Evolutionary conservation across 2,113 vertebrate genomes (phyloP), one percentile per base, ranked within the genome.

Genomic region (Willisornis vidua): DNA sequence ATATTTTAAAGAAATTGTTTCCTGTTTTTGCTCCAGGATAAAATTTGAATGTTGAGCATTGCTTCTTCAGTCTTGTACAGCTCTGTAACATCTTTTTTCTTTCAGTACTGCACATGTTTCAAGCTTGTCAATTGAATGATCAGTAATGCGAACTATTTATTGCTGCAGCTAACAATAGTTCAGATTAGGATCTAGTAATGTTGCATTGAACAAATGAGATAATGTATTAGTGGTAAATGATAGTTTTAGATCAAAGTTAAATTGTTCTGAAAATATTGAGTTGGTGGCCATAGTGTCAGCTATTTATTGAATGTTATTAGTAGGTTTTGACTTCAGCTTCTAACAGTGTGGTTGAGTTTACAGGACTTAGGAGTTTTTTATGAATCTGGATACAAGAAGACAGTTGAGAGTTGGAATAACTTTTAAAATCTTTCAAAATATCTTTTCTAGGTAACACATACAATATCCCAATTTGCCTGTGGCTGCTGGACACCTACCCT

Each of bases 391-490:
- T 26, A 43, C 8, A 83, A 55, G 24, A 80, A 9, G 22, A 48
- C 14, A 45, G 37, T 23, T 67, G 26, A 92, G 29, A 65, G 63
- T 87, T 94, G 41, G 62, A 78, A 57, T 86, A 55, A 95, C 83
- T 66, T 82, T 14, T 72, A 85, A 87, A 90, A 61, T 92, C 18
- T 85, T 95, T 96, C 61, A 75, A 93, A 89, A 76, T 90, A 66
- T 92, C 87, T 76, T 87, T 57, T 93, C 78, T 80, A 99, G 99
- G 99, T 96, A 99, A 99, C 94, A 98, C 98, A 35, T 99, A 99
- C 91, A 99, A 99, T 97, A 99, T 99, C 94, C 99, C 99, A 28
- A 98, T 99, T 94, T 99, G 99, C 93, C 97, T 99, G 71, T 99
- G 99, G 99, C 97, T 99, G 85, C 97, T 99, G 98, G 99, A 99